Percentiles rank a stretch among this genome's conserved stretches.
These are phyloP conservation scores for Eulemur macaco DNA, from an alignment of 2,113 vertebrate species.

Conservation along the genomic window DNA sequence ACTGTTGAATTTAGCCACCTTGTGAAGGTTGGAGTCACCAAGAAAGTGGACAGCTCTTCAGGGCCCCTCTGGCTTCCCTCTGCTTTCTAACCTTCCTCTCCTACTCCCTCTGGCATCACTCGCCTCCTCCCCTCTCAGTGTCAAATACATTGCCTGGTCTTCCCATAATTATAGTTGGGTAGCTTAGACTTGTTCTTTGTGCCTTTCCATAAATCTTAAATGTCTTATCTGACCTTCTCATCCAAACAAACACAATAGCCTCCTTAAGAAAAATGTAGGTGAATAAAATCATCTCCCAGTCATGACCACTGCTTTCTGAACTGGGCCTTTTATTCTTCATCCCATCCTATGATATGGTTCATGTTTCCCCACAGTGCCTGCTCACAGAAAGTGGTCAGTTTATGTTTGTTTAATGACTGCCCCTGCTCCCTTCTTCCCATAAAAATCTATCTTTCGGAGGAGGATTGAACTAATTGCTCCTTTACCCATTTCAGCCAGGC, in stretches of 20 bases:
- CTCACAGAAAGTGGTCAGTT: conserved; percentile 44
- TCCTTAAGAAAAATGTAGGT: neutral
- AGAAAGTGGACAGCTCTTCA: neutral
- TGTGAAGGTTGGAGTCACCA: neutral
- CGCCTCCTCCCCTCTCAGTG: neutral
- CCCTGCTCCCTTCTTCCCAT: conserved; percentile 46
- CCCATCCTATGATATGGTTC: neutral
- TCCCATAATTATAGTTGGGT: neutral
- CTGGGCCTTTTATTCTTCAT: conserved; percentile 3
- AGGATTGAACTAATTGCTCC: conserved; percentile 49
- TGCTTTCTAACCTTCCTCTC: neutral
- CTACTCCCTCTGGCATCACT: neutral
- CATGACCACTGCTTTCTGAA: neutral
- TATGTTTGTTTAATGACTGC: conserved; percentile 55
- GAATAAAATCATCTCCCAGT: neutral
- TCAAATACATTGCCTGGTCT: neutral
- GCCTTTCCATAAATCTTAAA: conserved; percentile 10
- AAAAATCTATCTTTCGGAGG: conserved; percentile 35
- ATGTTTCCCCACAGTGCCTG: neutral
- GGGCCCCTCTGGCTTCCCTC: neutral
- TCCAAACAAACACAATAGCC: neutral
- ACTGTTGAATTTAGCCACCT: neutral
- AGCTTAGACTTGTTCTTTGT: neutral
- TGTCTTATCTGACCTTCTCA: neutral
- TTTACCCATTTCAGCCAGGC: conserved; percentile 53